Conservation (phyloP, 2,113 vertebrate genomes). For the Pan troglodytes region NHGRI_mPanTro3-v2.1_pri NC_072403.2:138663501-138664000, state of each 20-base stretch:
- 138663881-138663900: not conserved
- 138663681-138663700: not conserved
- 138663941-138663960: not conserved
- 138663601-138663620: slow-evolving; percentile 53
- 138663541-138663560: slow-evolving; percentile 53
- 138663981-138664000: not conserved
- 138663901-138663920: not conserved
- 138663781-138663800: slow-evolving; percentile 14
- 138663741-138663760: not conserved
- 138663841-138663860: not conserved
- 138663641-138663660: not conserved
- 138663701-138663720: not conserved
- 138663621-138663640: slow-evolving; percentile 3
- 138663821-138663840: not conserved
- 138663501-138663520: slow-evolving; percentile 36
- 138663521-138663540: slow-evolving; percentile 58
- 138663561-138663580: slow-evolving; percentile 65
- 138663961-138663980: not conserved
- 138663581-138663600: slow-evolving; percentile 51
- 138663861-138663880: not conserved
- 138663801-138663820: not conserved
- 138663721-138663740: not conserved
- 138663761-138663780: not conserved
- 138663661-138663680: slow-evolving; percentile 5
- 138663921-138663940: not conserved